These are phyloP conservation scores for Rhineura floridana DNA, from an alignment of 2,113 vertebrate genomes.

Conservation along the genomic window DNA sequence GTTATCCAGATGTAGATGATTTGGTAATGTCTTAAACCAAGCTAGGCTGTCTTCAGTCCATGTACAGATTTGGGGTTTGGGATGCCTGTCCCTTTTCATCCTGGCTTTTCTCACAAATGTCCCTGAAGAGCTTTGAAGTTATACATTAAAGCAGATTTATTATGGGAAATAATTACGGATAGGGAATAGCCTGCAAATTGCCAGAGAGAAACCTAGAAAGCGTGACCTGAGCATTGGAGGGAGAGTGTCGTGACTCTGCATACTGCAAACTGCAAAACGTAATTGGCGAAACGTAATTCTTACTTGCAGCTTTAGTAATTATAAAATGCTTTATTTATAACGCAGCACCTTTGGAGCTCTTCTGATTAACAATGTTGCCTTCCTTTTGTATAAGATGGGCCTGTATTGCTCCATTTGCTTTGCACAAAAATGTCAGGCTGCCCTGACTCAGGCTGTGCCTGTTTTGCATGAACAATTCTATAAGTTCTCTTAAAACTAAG, in stretches of 20 bases:
- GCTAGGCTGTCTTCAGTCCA: not conserved
- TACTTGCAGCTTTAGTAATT: constrained; percentile 31
- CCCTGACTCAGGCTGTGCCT: not conserved
- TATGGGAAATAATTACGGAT: constrained; percentile 41
- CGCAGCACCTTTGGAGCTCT: not conserved
- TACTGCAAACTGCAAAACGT: constrained; percentile 6
- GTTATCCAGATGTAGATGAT: not conserved
- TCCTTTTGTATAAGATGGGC: not conserved
- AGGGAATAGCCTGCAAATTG: constrained; percentile 31
- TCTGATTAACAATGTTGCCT: not conserved
- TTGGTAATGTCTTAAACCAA: not conserved
- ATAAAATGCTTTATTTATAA: constrained; percentile 39
- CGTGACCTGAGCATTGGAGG: not conserved
- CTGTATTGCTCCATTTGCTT: constrained; percentile 1
- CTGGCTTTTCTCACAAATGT: constrained; percentile 6
- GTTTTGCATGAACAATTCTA: not conserved
- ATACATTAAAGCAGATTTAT: not conserved
- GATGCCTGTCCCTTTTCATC: not conserved
- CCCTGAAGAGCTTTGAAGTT: constrained; percentile 27
- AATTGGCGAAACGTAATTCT: constrained; percentile 37
- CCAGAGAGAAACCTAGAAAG: constrained; percentile 8
- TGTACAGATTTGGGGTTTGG: not conserved
- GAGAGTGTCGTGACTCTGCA: not conserved
- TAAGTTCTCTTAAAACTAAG: not conserved
- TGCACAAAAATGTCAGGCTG: not conserved